These are phyloP conservation scores for Cryptocephalus moraei DNA, from an alignment of 2,888 invertebrate species.

Conservation along the genomic window DNA sequence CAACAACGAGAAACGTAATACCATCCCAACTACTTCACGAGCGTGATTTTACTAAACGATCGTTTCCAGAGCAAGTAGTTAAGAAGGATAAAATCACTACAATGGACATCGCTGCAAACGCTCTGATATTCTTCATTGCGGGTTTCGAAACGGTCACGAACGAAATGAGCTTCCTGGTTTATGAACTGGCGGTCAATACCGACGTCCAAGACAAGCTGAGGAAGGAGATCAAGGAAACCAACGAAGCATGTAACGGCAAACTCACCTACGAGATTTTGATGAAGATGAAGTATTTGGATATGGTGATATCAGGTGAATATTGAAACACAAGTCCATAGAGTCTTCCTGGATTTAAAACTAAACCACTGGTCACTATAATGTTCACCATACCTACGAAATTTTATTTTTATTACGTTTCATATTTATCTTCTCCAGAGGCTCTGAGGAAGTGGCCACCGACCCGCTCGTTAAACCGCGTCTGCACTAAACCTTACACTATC, in stretches of 20 bases:
- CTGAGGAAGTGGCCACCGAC: too few species aligned
- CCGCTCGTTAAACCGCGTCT: too few species aligned
- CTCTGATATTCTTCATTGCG: background rate
- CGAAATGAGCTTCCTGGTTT: background rate
- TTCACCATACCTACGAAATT: too few species aligned
- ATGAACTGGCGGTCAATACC: background rate
- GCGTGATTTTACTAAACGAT: too few species aligned
- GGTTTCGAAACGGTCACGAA: background rate
- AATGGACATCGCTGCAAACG: background rate
- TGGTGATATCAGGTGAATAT: background rate
- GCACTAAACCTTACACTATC: too few species aligned
- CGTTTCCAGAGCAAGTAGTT: background rate
- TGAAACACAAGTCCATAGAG: too few species aligned
- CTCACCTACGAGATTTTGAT: background rate
- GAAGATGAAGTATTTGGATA: background rate
- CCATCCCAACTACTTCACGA: background rate
- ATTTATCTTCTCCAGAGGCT: too few species aligned
- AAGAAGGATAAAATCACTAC: background rate
- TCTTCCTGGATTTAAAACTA: too few species aligned
- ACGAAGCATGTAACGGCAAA: background rate
- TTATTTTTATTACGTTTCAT: too few species aligned
- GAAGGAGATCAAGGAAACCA: background rate
- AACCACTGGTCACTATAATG: too few species aligned
- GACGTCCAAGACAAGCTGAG: background rate
- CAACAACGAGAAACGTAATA: conserved; percentile 11